Evolutionary conservation across 2,113 vertebrate genomes (phyloP), one percentile per base, ranked within the genome.

Genomic region (Oceanites oceanicus): DNA sequence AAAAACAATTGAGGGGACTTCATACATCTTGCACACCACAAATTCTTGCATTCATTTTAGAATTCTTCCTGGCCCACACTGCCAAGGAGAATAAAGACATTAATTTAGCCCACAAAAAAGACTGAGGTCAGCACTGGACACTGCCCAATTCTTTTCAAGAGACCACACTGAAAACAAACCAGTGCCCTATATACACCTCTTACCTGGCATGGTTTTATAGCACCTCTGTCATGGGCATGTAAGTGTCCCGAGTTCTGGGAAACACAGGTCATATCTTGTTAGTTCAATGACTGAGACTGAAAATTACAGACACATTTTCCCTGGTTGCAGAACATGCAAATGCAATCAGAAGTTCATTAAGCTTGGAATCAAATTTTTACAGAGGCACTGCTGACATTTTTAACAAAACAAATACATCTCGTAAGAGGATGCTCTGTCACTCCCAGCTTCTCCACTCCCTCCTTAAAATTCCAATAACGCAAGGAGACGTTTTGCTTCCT

Each of bases 11-110:
- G 68, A 94, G 66, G 56, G 79, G 32, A 85, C 86, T 94, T 81
- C 88, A 92, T 76, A 67, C 83, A 95, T 92, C 88, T 70, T 68
- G 58, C 84, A 95, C 96, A 91, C 80, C 94, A 95, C 80, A 84
- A 93, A 95, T 94, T 95, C 92, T 91, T 96, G 91, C 96, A 97
- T 94, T 95, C 74, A 79, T 92, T 94, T 91, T 16, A 91, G 81
- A 94, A 95, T 95, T 97, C 91, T 91, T 96, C 89, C 72, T 96
- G 95, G 81, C 83, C 94, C 92, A 96, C 92, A 95, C 86, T 95
- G 84, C 73, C 84, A 78, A 89, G n/a, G 61, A 89, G 95, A 96
- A 97, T 94, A 94, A 95, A 95, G 88, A 86, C 84, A 61, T 76
- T 89, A 95, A 92, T 92, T 95, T 89, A 95, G 91, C 66, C 76